These are phyloP conservation scores for Leptopterna dolabrata DNA, from an alignment of 2,888 invertebrate species.

Conservation along the genomic window DNA sequence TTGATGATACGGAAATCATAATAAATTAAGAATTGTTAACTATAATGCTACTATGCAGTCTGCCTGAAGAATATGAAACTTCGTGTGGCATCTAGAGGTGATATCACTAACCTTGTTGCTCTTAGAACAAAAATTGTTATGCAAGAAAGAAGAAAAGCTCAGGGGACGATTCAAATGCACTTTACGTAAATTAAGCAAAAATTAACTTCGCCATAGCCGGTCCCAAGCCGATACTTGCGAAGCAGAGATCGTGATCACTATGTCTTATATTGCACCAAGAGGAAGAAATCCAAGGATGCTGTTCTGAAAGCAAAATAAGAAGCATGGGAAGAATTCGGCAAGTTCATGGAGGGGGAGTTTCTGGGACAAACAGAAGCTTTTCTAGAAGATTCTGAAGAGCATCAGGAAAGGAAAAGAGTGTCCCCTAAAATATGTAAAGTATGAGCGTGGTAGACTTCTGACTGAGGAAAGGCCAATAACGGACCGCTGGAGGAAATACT, in stretches of 20 bases:
- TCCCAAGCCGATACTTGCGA: background rate
- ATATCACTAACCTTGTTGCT: no score
- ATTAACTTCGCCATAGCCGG: no score
- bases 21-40: no score
- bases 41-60: no score
- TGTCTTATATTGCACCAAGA: background rate
- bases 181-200: no score
- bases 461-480: background rate
- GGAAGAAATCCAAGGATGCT: background rate
- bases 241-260: background rate
- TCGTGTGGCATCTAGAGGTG: no score
- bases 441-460: background rate
- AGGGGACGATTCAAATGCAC: no score
- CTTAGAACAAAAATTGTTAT: no score
- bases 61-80: no score
- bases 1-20: no score
- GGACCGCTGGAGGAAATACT: background rate
- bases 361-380: background rate
- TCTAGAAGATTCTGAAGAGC: background rate
- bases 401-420: background rate
- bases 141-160: no score
- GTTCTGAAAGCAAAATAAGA: background rate
- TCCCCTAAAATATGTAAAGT: background rate
- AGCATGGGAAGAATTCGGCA: background rate
- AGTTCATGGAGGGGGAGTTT: background rate